Evolutionary conservation across 1,140 invertebrate species (phyloP).

Genomic region (Aphaenogaster floridana): DNA sequence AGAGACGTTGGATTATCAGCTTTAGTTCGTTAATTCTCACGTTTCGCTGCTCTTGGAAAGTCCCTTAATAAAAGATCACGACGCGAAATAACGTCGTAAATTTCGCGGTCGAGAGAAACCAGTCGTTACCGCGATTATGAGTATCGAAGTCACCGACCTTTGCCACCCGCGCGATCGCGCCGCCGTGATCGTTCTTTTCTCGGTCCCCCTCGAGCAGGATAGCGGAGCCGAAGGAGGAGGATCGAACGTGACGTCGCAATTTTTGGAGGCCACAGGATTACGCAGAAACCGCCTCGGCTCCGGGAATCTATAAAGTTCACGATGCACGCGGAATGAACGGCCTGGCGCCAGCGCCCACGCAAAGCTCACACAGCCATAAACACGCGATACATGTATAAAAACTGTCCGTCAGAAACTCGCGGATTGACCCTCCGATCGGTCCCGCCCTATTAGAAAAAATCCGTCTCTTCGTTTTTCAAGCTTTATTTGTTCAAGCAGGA

Average conservation of each 20-base stretch:
- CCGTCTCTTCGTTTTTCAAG: not conserved
- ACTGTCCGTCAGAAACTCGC: not conserved
- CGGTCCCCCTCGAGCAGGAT: not conserved
- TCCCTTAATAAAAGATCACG: slow-evolving; percentile 16
- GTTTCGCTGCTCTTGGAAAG: not conserved
- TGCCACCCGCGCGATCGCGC: not conserved
- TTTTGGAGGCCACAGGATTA: slow-evolving; percentile 45
- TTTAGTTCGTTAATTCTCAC: slow-evolving; percentile 4
- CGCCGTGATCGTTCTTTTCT: slow-evolving; percentile 13
- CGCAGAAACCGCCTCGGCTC: slow-evolving; percentile 7
- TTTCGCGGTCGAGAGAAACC: not conserved
- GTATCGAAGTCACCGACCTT: slow-evolving; percentile 13
- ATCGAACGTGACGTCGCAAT: slow-evolving; percentile 17
- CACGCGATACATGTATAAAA: not conserved
- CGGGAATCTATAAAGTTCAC: slow-evolving; percentile 49
- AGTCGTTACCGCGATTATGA: slow-evolving; percentile 2
- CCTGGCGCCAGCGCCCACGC: slow-evolving; percentile 57
- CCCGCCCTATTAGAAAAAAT: slow-evolving; percentile 1
- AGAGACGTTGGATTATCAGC: not conserved
- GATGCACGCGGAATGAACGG: slow-evolving; percentile 26
- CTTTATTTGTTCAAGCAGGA: slow-evolving; percentile 1
- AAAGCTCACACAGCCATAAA: not conserved
- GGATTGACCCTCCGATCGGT: not conserved
- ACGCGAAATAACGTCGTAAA: slow-evolving; percentile 23
- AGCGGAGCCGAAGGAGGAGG: not conserved